Evolutionary conservation across 2,113 vertebrate species (phyloP).

Genomic region (Nothoprocta perdicaria): DNA sequence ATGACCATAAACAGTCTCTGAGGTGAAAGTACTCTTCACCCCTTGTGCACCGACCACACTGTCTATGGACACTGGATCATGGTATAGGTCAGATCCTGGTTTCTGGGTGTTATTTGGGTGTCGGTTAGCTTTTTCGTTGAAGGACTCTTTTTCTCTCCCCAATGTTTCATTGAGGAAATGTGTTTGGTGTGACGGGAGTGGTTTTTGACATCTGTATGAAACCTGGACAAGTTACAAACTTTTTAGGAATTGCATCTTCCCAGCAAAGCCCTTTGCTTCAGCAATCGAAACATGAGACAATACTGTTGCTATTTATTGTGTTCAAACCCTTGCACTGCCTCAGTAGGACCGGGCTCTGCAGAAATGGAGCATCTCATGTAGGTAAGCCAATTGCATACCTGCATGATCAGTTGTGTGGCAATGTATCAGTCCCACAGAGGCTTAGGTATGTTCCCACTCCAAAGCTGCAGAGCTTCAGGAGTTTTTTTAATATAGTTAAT

Average conservation of each 20-base stretch:
- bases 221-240: neutral
- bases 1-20: neutral
- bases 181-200: neutral
- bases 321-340: neutral
- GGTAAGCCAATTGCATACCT: rapidly evolving
- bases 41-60: neutral
- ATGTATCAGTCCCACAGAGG: neutral
- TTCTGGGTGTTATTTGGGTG: neutral
- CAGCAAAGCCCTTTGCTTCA: neutral
- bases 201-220: neutral
- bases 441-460: neutral
- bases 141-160: neutral
- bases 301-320: rapidly evolving
- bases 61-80: neutral
- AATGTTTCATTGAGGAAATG: neutral
- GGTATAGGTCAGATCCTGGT: neutral
- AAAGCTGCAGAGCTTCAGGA: neutral
- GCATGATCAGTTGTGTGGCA: rapidly evolving
- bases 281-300: neutral
- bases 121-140: neutral
- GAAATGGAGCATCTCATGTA: rapidly evolving
- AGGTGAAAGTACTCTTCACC: neutral
- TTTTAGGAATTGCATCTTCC: neutral
- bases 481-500: neutral
- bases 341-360: neutral